These are phyloP conservation scores for Neoarius graeffei DNA, from an alignment of 2,113 vertebrate genomes.

Conservation along the genomic window DNA sequence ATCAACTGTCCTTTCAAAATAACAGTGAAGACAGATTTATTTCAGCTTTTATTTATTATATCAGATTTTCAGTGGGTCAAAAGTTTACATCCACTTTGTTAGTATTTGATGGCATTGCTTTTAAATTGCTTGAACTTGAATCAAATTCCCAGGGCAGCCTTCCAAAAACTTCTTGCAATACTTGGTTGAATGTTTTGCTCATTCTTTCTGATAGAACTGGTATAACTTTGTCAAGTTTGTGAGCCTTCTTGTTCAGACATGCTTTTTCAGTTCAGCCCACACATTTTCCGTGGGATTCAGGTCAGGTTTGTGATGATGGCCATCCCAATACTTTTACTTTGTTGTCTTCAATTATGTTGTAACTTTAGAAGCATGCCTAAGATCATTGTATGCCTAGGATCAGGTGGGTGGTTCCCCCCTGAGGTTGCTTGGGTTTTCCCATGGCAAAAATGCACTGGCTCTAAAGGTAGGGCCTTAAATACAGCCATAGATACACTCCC, in stretches of 20 bases:
- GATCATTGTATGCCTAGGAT: background rate
- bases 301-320: background rate
- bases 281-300: background rate
- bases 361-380: background rate
- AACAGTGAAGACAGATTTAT: background rate
- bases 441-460: background rate
- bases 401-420: background rate
- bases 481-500: background rate
- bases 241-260: background rate
- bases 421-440: background rate
- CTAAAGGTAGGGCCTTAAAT: background rate
- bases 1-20: background rate
- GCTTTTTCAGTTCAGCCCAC: background rate
- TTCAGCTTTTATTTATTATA: background rate
- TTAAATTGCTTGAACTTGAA: background rate
- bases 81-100: background rate
- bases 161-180: background rate
- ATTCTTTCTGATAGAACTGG: background rate
- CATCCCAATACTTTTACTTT: background rate
- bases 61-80: background rate
- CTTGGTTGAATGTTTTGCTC: background rate
- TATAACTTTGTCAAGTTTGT: background rate
- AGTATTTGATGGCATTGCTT: background rate
- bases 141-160: background rate
- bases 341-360: background rate